Evolutionary conservation across 2,113 vertebrate genomes (phyloP).

Genomic region (Sialia sialis): DNA sequence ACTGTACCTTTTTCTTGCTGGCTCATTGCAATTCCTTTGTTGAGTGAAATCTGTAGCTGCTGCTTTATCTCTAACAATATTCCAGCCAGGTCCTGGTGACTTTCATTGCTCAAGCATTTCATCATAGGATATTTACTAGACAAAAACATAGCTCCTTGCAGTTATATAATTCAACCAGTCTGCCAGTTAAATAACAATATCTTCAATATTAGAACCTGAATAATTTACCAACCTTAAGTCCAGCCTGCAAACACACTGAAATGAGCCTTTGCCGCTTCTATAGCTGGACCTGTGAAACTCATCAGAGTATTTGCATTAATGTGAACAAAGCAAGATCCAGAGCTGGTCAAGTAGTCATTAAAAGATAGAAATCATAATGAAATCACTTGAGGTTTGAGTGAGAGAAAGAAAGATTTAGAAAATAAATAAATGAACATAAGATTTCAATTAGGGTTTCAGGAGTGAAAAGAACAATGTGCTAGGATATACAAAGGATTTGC

Average conservation of each 20-base stretch:
- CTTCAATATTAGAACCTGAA: background rate
- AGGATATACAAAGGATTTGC: conserved; percentile 22
- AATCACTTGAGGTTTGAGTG: conserved; percentile 11
- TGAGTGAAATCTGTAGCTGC: background rate
- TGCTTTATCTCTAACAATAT: background rate
- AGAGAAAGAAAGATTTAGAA: conserved; percentile 22
- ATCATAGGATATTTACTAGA: background rate
- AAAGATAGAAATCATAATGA: conserved; percentile 9
- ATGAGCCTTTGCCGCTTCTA: background rate
- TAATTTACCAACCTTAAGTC: background rate
- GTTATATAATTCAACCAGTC: background rate
- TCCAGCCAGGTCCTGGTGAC: background rate
- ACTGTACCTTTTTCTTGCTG: background rate
- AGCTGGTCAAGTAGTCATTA: background rate
- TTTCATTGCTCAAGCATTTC: background rate
- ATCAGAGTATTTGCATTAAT: background rate
- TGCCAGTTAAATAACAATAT: background rate
- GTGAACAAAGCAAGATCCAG: background rate
- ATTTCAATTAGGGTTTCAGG: conserved; percentile 46
- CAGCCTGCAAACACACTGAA: background rate
- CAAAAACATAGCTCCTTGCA: background rate
- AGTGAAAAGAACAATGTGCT: conserved; percentile 3
- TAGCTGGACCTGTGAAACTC: background rate
- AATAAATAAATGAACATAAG: conserved; percentile 32
- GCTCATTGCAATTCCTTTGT: background rate